Conservation (phyloP, 1,140 invertebrate genomes). For the silkworm (Bombyx mori) region ASM3026992v2 NC_085122.1:2218501-2219000, state of each 20-base stretch:
- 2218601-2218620: conserved; percentile 56
- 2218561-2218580: too few species aligned
- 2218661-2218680: conserved; percentile 53
- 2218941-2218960: too few species aligned
- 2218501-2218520: too few species aligned
- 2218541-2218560: too few species aligned
- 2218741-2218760: conserved; percentile 67
- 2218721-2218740: conserved; percentile 75
- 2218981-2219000: too few species aligned
- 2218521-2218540: too few species aligned
- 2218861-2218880: background rate
- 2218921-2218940: too few species aligned
- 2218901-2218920: background rate
- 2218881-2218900: background rate
- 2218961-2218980: too few species aligned
- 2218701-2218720: conserved; percentile 75
- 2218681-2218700: conserved; percentile 76
- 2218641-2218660: conserved; percentile 48
- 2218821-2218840: too few species aligned
- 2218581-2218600: conserved; percentile 5
- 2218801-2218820: too few species aligned
- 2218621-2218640: conserved; percentile 48
- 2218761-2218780: conserved; percentile 6
- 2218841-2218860: too few species aligned
- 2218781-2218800: background rate